Conservation (phyloP, 2,888 invertebrate genomes). For the Acanthosepion lycidas region DNA sequence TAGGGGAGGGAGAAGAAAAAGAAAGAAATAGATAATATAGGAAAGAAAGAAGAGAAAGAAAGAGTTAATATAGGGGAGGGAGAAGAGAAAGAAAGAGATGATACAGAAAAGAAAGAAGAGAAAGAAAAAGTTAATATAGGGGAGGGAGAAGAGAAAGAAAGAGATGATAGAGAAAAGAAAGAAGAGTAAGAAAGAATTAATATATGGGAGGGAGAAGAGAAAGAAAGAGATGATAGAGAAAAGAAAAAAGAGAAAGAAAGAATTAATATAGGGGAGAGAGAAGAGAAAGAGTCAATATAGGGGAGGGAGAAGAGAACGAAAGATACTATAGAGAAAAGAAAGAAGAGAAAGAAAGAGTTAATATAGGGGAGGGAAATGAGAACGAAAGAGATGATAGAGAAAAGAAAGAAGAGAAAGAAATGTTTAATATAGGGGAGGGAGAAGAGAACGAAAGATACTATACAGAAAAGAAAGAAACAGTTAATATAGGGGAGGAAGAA, state of each 20-base stretch:
- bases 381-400: background rate
- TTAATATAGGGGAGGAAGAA: too few species aligned
- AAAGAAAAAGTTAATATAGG: background rate
- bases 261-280: too few species aligned
- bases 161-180: background rate
- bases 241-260: background rate
- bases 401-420: background rate
- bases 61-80: accelerated
- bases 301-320: background rate
- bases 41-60: background rate
- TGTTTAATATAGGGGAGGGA: background rate
- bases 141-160: background rate
- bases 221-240: background rate
- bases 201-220: too few species aligned
- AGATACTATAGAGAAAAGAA: accelerated
- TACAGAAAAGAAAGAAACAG: too few species aligned
- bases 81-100: background rate
- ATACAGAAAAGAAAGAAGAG: background rate
- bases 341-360: too few species aligned
- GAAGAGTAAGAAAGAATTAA: background rate
- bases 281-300: background rate
- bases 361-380: too few species aligned
- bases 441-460: background rate
- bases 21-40: background rate
- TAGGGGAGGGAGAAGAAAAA: background rate